phyloP scores from a whole-genome alignment of 37 sponge, comb jelly and placozoan genomes.

The Cliona cf. orientalis region DNA sequence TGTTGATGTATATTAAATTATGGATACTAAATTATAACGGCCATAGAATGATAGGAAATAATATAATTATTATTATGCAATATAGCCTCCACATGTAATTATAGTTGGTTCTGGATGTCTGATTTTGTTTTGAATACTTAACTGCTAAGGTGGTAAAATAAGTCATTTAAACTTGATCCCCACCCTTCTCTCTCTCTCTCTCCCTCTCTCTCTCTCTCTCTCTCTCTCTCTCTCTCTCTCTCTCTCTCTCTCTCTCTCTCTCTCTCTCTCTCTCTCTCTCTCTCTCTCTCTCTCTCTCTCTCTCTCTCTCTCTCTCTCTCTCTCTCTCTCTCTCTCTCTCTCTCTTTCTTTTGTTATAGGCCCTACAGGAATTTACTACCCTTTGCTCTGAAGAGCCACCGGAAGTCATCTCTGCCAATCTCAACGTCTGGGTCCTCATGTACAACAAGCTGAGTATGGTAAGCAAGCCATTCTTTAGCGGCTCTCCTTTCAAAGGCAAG shows the following conservation, averaged over 20 bases:
- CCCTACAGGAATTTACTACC: constrained; percentile 57
- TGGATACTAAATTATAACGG: no score
- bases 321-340: no score
- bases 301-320: constrained; percentile 3
- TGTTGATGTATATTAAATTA: no score
- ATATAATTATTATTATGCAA: no score
- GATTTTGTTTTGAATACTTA: no score
- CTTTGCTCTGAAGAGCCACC: constrained; percentile 28
- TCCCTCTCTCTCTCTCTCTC: neutral
- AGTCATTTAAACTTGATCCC: neutral
- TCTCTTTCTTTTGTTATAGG: constrained; percentile 26
- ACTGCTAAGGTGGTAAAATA: no score
- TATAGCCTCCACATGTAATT: no score
- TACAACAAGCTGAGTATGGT: constrained; percentile 70
- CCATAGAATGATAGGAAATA: no score
- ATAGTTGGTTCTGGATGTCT: no score
- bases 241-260: neutral
- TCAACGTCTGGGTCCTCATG: constrained; percentile 65
- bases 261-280: neutral
- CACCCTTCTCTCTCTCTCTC: neutral
- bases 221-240: neutral
- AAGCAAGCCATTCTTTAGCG: no score
- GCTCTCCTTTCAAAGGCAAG: no score
- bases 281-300: no score
- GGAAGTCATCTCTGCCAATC: constrained; percentile 4